A percentile compares a stretch with the other conserved stretches of the same genome.
phyloP scores from a whole-genome alignment of 2,888 invertebrate species.

The Dinocampus coccinellae region DNA sequence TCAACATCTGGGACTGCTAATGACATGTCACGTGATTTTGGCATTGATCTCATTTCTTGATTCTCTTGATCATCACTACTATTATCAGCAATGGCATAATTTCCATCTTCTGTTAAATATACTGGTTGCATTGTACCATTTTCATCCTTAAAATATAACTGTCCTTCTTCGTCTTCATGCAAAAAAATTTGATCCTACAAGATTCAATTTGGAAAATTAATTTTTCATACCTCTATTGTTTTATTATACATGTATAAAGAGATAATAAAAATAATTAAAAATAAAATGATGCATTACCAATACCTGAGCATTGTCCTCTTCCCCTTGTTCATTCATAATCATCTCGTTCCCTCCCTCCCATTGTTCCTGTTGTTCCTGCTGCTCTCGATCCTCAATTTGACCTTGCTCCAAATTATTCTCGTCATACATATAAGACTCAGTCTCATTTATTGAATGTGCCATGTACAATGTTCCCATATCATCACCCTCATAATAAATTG shows the following conservation, averaged over 20 bases:
- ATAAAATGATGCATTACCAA: neutral
- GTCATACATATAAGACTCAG: slow-evolving; percentile 54
- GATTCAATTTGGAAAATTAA: slow-evolving; percentile 23
- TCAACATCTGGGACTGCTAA: slow-evolving; percentile 10
- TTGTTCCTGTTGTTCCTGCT: slow-evolving; percentile 17
- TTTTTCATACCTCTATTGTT: neutral
- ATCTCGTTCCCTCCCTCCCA: slow-evolving; percentile 59
- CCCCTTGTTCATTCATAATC: slow-evolving; percentile 42
- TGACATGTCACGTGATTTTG: slow-evolving; percentile 35
- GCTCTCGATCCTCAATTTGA: slow-evolving; percentile 50
- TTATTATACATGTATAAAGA: neutral
- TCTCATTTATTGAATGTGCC: slow-evolving; percentile 56
- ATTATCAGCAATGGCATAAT: slow-evolving; percentile 64
- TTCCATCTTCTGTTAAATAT: slow-evolving; percentile 65
- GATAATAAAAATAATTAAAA: slow-evolving; percentile 2
- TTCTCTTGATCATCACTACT: slow-evolving; percentile 58
- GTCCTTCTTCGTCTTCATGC: slow-evolving; percentile 66
- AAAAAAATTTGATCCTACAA: slow-evolving; percentile 63
- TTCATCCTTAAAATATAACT: slow-evolving; percentile 67
- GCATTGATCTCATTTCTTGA: slow-evolving; percentile 51
- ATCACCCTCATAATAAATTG: slow-evolving; percentile 66
- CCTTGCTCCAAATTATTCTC: slow-evolving; percentile 54
- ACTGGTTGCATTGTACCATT: slow-evolving; percentile 63
- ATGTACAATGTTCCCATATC: slow-evolving; percentile 63
- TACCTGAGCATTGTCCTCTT: slow-evolving; percentile 54